Evolutionary conservation across 2,888 invertebrate genomes (phyloP).

Genomic region (Monopis laevigella): DNA sequence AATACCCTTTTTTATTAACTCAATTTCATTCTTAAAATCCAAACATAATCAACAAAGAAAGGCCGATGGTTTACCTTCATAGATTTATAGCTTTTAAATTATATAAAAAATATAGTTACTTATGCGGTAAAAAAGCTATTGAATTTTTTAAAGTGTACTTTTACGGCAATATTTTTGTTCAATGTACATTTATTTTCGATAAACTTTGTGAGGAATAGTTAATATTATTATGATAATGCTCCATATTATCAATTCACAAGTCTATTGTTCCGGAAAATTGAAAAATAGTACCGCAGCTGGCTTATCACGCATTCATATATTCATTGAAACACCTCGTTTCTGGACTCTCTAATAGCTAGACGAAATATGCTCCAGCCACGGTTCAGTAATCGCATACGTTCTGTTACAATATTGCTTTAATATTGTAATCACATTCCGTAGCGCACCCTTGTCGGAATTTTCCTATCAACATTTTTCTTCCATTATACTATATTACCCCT

Average conservation of each 20-base stretch:
- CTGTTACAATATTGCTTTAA: constrained; percentile 1
- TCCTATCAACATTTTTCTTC: neutral
- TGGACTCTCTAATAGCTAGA: constrained; percentile 11
- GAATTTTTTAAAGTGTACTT: no score
- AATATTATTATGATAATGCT: constrained; percentile 33
- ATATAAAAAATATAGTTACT: no score
- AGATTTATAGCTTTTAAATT: no score
- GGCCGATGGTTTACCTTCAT: constrained; percentile 30
- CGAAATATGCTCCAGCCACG: constrained; percentile 8
- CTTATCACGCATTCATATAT: constrained; percentile 51
- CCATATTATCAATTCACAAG: constrained; percentile 37
- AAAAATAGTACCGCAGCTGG: constrained; percentile 42
- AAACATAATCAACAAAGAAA: constrained; percentile 50
- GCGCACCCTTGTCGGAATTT: neutral
- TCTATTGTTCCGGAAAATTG: constrained; percentile 60
- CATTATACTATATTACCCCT: neutral
- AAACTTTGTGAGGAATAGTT: no score
- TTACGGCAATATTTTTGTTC: no score
- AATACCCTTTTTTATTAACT: constrained; percentile 25
- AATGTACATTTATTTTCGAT: no score
- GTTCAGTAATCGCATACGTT: neutral
- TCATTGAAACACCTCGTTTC: constrained; percentile 36
- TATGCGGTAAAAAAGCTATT: no score
- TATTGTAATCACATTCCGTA: constrained; percentile 3
- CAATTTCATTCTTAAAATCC: constrained; percentile 51